Conservation (phyloP, 2,797 vertebrate genomes). For the Mionectes olivaceus region DNA sequence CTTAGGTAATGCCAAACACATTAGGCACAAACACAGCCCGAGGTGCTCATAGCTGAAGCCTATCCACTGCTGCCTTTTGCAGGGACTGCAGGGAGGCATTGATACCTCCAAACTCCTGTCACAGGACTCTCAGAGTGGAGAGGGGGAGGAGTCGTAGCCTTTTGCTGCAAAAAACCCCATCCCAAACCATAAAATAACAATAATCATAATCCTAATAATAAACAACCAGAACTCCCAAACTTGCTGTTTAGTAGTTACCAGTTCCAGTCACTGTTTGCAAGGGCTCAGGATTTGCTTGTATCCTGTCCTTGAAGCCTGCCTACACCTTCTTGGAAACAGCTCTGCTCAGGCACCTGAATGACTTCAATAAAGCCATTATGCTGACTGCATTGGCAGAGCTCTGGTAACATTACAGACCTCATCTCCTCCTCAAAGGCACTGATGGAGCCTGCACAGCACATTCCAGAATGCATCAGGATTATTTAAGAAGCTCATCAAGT, state of each 20-base stretch:
- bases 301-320: constrained; percentile 15
- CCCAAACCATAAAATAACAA: neutral
- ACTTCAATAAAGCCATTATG: constrained; percentile 14
- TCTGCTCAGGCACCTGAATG: neutral
- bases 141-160: neutral
- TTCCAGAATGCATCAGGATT: neutral
- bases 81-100: neutral
- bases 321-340: neutral
- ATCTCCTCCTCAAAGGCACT: neutral
- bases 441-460: neutral
- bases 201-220: neutral
- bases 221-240: neutral
- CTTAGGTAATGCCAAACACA: neutral
- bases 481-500: constrained; percentile 6
- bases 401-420: neutral
- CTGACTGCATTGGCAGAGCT: constrained; percentile 25
- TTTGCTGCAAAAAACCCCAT: neutral
- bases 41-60: neutral
- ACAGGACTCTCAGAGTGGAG: neutral
- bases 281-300: neutral
- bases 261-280: neutral
- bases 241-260: neutral
- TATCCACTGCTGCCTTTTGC: neutral
- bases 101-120: neutral
- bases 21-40: neutral